Evolutionary conservation across 1,140 invertebrate species (phyloP), one percentile per base, ranked within the genome.

Genomic region (Rhyacophila brunnea): DNA sequence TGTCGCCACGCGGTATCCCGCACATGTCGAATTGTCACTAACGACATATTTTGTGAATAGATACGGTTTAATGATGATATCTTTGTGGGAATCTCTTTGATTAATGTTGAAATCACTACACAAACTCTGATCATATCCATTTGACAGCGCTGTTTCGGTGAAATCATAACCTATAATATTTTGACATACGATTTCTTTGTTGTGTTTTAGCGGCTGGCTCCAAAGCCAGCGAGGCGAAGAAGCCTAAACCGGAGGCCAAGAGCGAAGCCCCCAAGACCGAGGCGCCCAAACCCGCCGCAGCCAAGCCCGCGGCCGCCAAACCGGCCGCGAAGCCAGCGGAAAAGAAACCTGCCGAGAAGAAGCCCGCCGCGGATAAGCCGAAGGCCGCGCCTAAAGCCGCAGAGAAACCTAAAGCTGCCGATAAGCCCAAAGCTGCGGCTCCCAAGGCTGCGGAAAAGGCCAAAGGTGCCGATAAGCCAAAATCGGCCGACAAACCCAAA

Each of bases 341-440:
- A 51, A 80, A 80, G 65, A 80, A 79, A 65, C 49, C 75, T 13
- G 68, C 75, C 45, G 81, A 81, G 71, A 79, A 68, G 10, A 60
- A 79, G 1, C 82, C 83, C 55, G 70, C 77, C 45, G 67, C 71
- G 44, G 72, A 77, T 14, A 66, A 74, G 38, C 72, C 68, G 3
- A 81, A 81, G 62, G 57, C 76, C 50, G 73, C 77, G 59, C 66
- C 75, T 49, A 51, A 51, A 17, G 66, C 72, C 43, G 62, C 74
- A 65, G 63, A 32, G 64, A 69, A 47, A 66, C 68, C 78, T 15
- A 80, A 79, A 71, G 57, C 47, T 65, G 76, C 77, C n/a, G 70
- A 78, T 1, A 85, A 86, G 67, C 65, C 81, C 46, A 81, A 80
- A 52, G 75, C 80, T 6, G 81, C 81, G 70, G 80, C 69, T 1